Percentiles rank a stretch among this genome's conserved stretches.
These are phyloP conservation scores for Argyrosomus regius DNA, from an alignment of 2,797 vertebrate species.

Conservation along the genomic window DNA sequence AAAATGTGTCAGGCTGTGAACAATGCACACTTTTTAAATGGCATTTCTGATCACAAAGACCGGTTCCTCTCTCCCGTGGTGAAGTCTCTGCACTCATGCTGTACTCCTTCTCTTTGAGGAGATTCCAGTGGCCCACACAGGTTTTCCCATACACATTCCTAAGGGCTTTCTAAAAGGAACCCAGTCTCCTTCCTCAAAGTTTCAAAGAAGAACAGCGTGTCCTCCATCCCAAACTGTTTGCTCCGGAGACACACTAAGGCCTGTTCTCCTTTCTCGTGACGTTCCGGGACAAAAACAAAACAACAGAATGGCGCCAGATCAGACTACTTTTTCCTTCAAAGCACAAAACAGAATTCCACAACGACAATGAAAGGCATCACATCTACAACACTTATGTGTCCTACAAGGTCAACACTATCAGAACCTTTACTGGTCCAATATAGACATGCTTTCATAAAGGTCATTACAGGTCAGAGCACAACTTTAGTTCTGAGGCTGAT, in stretches of 20 bases:
- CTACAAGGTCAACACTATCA: slow-evolving; percentile 33
- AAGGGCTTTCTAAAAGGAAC: slow-evolving; percentile 67
- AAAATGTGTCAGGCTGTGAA: slow-evolving; percentile 57
- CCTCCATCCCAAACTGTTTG: slow-evolving; percentile 53
- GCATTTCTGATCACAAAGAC: slow-evolving; percentile 76
- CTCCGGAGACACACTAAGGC: slow-evolving; percentile 61
- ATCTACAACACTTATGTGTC: slow-evolving; percentile 44
- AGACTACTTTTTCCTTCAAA: slow-evolving; percentile 61
- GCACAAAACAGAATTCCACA: slow-evolving; percentile 55
- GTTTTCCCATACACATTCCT: slow-evolving; percentile 76
- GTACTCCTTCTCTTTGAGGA: slow-evolving; percentile 75
- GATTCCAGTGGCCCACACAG: slow-evolving; percentile 82
- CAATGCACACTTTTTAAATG: slow-evolving; percentile 72
- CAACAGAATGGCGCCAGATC: slow-evolving; percentile 67
- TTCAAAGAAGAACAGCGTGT: slow-evolving; percentile 72
- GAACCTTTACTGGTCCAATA: slow-evolving; percentile 42
- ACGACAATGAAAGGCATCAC: slow-evolving; percentile 51
- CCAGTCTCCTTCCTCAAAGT: slow-evolving; percentile 75
- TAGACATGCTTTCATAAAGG: slow-evolving; percentile 46
- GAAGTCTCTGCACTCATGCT: slow-evolving; percentile 60
- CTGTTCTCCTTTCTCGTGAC: slow-evolving; percentile 55
- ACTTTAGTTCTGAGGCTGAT: slow-evolving; percentile 68
- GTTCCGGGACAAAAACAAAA: slow-evolving; percentile 62
- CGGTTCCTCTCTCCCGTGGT: slow-evolving; percentile 70
- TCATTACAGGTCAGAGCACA: slow-evolving; percentile 69